Evolutionary conservation across 2,888 invertebrate species (phyloP), one percentile per base, ranked within the genome.

Genomic region (Hybos culiciformis): DNA sequence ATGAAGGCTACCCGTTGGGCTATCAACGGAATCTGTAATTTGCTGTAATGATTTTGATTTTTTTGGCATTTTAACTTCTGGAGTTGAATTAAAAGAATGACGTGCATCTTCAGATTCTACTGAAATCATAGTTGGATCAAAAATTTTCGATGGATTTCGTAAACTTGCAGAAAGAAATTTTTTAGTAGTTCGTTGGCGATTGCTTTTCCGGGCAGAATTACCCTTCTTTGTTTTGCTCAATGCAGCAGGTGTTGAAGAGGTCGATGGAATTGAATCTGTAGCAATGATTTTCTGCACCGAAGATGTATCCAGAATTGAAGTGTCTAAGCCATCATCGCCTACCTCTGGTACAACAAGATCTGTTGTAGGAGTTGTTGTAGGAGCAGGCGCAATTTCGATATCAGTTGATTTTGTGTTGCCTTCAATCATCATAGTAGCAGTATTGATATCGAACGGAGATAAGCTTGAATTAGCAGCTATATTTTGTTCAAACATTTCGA

Each of bases 161-260:
- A 34, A 14, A 37, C 18, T 9, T 4, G 57, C 51, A 18, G 56
- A 59, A 1, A 57, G 48, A 48, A 56, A 56, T 31, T 61, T 61
- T 2, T 59, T 59, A 3, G 59, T 61, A 2, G 59, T 56, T 3
- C 63, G 56, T 43, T 64, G 65, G 0, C 64, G 58, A 39, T 56
- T 62, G 62, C 71, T 55, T 51, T 57, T 51, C 11, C 56, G 34
- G 50, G 66, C 57, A 52, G 66, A 0, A 24, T 33, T 19, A n/a
- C 29, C 15, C 3, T 65, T 62, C 1, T 63, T 57, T 19, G 58
- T 53, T 0, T 68, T 64, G 32, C 69, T 56, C 45, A 62, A 70
- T 0, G 69, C 63, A 52, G 69, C 69, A 12, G 39, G 32, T 12
- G 26, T 38, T n/a, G 34, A 18, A 8, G 45, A 44, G 1, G 31